Percentiles rank a stretch among this genome's conserved stretches.
Conservation (phyloP, 2,888 invertebrate species). For the Seira musarum region DNA sequence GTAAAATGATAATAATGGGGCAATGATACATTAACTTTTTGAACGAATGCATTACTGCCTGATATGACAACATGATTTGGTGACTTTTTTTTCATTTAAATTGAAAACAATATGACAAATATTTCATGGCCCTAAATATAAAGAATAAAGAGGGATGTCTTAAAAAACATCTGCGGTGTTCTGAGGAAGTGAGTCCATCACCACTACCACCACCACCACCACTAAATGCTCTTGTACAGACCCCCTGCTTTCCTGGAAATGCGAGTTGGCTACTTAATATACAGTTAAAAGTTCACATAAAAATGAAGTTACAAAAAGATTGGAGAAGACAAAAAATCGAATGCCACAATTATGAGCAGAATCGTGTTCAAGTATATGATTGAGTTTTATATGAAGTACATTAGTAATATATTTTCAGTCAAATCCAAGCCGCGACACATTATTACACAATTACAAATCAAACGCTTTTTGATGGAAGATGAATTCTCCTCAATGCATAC, state of each 20-base stretch:
- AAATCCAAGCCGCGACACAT: neutral
- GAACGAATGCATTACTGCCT: neutral
- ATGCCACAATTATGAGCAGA: too few species aligned
- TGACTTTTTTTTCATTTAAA: neutral
- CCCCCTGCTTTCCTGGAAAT: neutral
- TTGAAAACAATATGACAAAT: neutral
- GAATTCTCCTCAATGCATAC: neutral
- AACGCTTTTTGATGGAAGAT: neutral
- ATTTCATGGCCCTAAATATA: neutral
- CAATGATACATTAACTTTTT: neutral
- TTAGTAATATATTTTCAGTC: too few species aligned
- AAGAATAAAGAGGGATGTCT: too few species aligned
- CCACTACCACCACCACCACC: neutral
- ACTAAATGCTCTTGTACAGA: neutral
- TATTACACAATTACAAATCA: constrained; percentile 5
- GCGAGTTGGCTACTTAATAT: neutral
- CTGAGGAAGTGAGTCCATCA: too few species aligned
- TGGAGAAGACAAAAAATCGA: too few species aligned
- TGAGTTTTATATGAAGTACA: too few species aligned
- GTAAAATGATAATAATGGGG: neutral
- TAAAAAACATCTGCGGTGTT: too few species aligned
- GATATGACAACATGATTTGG: neutral
- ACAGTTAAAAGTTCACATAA: too few species aligned
- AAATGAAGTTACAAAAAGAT: too few species aligned
- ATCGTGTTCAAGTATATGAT: too few species aligned